These are phyloP conservation scores for Oligia strigilis DNA, from an alignment of 2,888 invertebrate species.

Conservation along the genomic window DNA sequence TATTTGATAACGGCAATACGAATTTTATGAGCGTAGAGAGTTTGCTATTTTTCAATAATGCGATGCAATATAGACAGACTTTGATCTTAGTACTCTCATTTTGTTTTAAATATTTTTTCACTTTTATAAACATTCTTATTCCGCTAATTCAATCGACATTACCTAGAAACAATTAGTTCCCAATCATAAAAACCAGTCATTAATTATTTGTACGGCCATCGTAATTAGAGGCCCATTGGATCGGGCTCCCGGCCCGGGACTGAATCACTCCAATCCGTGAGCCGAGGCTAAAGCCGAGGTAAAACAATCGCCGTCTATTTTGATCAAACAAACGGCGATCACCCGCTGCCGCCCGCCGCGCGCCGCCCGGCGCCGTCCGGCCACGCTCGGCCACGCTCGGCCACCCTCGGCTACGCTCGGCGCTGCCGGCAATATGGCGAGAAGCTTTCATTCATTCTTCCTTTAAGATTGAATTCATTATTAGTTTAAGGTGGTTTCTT, in stretches of 20 bases:
- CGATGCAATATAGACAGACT: neutral
- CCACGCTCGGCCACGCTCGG: too few species aligned
- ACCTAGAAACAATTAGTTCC: slow-evolving; percentile 20
- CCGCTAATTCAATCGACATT: neutral
- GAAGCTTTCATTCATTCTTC: slow-evolving; percentile 15
- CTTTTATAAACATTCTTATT: neutral
- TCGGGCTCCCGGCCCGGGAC: neutral
- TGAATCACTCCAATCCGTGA: slow-evolving; percentile 7
- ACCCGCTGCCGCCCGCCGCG: neutral
- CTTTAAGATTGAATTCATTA: slow-evolving; percentile 45
- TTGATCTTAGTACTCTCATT: neutral
- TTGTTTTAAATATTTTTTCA: neutral
- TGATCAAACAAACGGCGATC: slow-evolving; percentile 31
- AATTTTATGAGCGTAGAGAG: neutral
- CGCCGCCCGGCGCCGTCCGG: too few species aligned
- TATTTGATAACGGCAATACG: neutral
- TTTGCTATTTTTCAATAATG: slow-evolving; percentile 5
- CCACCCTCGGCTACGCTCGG: neutral
- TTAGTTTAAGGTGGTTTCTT: slow-evolving; percentile 22
- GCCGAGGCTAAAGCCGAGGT: neutral
- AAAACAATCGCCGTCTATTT: slow-evolving; percentile 17
- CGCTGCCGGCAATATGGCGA: slow-evolving; percentile 1
- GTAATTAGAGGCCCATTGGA: slow-evolving; percentile 17
- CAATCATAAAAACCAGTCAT: slow-evolving; percentile 20
- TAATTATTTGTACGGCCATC: slow-evolving; percentile 22